Evolutionary conservation across 2,888 invertebrate species (phyloP).

Genomic region (Dicyrtoma fusca): DNA sequence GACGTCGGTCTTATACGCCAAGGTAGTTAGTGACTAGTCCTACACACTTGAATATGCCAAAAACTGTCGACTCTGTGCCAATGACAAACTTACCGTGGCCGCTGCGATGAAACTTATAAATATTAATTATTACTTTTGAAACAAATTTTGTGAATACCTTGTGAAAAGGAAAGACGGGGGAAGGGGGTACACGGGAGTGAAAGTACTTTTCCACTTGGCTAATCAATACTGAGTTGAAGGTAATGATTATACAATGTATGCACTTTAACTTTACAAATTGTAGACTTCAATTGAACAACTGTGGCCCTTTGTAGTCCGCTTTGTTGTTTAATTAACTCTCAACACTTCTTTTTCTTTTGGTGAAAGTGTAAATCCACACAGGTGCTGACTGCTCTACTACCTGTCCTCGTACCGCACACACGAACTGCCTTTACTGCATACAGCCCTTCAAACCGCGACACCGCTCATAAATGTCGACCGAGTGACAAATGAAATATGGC

Average conservation of each 20-base stretch:
- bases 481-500: no score
- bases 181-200: background rate
- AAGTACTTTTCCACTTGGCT: background rate
- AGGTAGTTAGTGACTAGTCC: background rate
- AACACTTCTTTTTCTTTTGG: background rate
- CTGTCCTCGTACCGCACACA: no score
- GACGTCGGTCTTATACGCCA: background rate
- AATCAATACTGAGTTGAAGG: slow-evolving; percentile 7
- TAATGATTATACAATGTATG: background rate
- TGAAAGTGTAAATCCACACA: no score
- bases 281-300: background rate
- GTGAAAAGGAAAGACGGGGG: background rate
- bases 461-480: no score
- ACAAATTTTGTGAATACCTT: slow-evolving; percentile 17
- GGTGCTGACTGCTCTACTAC: no score
- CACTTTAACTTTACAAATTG: slow-evolving; percentile 1
- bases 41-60: background rate
- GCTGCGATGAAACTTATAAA: slow-evolving; percentile 24
- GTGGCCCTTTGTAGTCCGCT: no score
- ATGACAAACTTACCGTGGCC: no score
- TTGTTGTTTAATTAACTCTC: no score
- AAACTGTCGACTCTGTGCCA: background rate
- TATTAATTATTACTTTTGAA: slow-evolving; percentile 31
- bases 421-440: no score
- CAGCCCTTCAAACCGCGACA: no score